Conservation (phyloP, 1,140 invertebrate genomes). For the Octopus bimaculoides region DNA sequence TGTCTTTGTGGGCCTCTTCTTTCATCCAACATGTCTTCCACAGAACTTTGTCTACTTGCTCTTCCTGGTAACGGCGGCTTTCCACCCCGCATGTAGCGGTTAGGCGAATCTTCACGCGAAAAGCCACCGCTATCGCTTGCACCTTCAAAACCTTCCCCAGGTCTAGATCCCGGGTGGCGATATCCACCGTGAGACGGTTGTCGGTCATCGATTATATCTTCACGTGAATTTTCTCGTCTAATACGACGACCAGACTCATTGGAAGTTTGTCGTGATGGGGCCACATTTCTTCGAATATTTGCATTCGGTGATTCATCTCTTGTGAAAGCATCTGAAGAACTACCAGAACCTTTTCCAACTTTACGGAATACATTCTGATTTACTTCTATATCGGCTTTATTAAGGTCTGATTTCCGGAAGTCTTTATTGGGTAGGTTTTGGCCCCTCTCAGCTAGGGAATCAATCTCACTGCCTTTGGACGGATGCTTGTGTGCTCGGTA, state of each 20-base stretch:
- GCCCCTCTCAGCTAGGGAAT: constrained; percentile 33
- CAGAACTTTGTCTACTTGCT: constrained; percentile 39
- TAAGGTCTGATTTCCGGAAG: constrained; percentile 73
- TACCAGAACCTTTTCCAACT: constrained; percentile 22
- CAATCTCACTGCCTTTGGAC: constrained; percentile 29
- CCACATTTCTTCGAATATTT: constrained; percentile 20
- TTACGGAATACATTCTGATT: not conserved
- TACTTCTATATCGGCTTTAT: constrained; percentile 59
- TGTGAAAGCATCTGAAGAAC: constrained; percentile 45
- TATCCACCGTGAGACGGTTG: not conserved
- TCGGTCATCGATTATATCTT: constrained; percentile 40
- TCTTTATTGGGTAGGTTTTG: constrained; percentile 65
- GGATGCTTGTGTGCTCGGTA: constrained; percentile 19
- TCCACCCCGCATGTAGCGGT: constrained; percentile 22
- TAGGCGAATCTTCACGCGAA: constrained; percentile 48
- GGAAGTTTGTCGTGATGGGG: constrained; percentile 15
- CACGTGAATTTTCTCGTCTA: constrained; percentile 42
- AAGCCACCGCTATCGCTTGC: constrained; percentile 40
- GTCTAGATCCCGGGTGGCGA: not conserved
- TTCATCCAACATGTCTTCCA: constrained; percentile 43
- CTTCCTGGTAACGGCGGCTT: constrained; percentile 26
- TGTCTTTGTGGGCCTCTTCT: not conserved
- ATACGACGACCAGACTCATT: constrained; percentile 26
- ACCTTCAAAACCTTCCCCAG: constrained; percentile 26
- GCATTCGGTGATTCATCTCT: constrained; percentile 43